A percentile compares a stretch with the other conserved stretches of the same genome.
Evolutionary conservation across 2,797 vertebrate genomes (phyloP).

Genomic region (Galaxias olidus): DNA sequence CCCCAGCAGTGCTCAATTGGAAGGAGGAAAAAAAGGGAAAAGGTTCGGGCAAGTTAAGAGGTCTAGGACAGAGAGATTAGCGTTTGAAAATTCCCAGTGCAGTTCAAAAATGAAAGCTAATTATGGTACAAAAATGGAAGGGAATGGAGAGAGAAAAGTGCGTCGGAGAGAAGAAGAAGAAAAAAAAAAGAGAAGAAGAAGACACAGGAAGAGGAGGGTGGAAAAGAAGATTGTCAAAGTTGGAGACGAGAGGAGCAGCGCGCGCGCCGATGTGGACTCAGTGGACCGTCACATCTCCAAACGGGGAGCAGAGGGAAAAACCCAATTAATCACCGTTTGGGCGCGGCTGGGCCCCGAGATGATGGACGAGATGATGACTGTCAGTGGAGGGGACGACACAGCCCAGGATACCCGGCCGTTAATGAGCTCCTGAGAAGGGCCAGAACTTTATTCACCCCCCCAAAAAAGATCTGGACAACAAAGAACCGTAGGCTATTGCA

Average conservation of each 20-base stretch:
- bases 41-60: slow-evolving; percentile 78
- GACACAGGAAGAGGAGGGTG: no score
- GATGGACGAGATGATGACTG: slow-evolving; percentile 54
- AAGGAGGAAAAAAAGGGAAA: slow-evolving; percentile 56
- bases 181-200: slow-evolving; percentile 13
- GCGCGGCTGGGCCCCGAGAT: slow-evolving; percentile 45
- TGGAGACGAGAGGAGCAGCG: slow-evolving; percentile 50
- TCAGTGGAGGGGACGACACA: slow-evolving; percentile 57
- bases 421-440: slow-evolving; percentile 48
- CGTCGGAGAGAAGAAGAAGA: slow-evolving; percentile 17
- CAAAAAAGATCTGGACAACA: background rate
- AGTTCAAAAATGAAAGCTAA: slow-evolving; percentile 79
- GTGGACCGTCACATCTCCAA: slow-evolving; percentile 61
- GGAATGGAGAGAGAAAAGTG: slow-evolving; percentile 35
- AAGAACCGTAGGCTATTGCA: background rate
- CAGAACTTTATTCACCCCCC: background rate
- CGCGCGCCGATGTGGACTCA: slow-evolving; percentile 60
- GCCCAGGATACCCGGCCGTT: slow-evolving; percentile 44
- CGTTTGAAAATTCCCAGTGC: slow-evolving; percentile 72
- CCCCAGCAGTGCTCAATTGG: slow-evolving; percentile 77
- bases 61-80: slow-evolving; percentile 88
- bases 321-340: slow-evolving; percentile 67
- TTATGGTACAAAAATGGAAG: slow-evolving; percentile 75
- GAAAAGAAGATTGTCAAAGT: slow-evolving; percentile 37
- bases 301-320: slow-evolving; percentile 46